A percentile compares a stretch with the other conserved stretches of the same genome.
These are phyloP conservation scores for Eulemur macaco DNA, from an alignment of 2,113 vertebrate genomes.

Conservation along the genomic window DNA sequence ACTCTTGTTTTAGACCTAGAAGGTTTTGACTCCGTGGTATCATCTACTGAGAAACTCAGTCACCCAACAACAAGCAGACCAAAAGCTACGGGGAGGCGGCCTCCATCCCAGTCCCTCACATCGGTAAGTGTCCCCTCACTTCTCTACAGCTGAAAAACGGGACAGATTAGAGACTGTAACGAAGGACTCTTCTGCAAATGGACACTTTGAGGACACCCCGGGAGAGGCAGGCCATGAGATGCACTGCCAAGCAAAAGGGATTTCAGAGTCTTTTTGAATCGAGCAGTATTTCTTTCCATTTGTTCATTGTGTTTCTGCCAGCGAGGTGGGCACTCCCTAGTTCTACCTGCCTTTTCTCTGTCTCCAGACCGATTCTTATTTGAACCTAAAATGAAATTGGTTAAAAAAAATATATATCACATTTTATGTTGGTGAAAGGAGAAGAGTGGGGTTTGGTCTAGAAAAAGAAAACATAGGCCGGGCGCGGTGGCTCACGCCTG, in stretches of 20 bases:
- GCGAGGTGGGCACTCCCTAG: neutral
- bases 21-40: constrained; percentile 94
- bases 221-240: neutral
- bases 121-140: constrained; percentile 88
- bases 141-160: neutral
- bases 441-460: neutral
- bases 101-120: constrained; percentile 95
- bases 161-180: neutral
- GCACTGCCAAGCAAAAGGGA: neutral
- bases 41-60: constrained; percentile 94
- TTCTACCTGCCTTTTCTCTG: neutral
- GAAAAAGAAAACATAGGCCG: neutral
- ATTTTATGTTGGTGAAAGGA: neutral
- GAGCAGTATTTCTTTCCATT: constrained; percentile 11
- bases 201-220: neutral
- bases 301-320: constrained; percentile 41
- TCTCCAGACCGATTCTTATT: constrained; percentile 14
- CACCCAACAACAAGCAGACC: constrained; percentile 95
- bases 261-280: constrained; percentile 11
- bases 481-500: too few species aligned
- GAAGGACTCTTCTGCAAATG: neutral
- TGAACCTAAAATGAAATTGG: constrained; percentile 30
- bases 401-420: neutral
- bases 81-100: constrained; percentile 94
- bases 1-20: constrained; percentile 90